Percentiles rank a stretch among this genome's conserved stretches.
These are phyloP conservation scores for Chunga burmeisteri DNA, from an alignment of 2,113 vertebrate genomes.

Conservation along the genomic window DNA sequence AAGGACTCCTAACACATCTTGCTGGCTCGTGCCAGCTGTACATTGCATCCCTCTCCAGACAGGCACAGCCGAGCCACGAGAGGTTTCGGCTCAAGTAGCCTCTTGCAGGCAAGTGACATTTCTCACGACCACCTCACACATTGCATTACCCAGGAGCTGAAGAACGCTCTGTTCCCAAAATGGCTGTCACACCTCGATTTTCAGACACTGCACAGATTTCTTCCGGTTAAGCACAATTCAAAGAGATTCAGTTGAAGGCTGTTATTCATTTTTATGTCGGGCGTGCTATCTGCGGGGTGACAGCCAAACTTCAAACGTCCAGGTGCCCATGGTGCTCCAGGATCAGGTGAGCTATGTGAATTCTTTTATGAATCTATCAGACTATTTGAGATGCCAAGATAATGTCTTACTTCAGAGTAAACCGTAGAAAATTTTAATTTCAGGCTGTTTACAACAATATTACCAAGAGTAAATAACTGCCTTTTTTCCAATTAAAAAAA, in stretches of 20 bases:
- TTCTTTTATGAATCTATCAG: background rate
- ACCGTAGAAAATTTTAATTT: background rate
- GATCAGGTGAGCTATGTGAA: background rate
- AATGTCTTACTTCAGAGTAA: background rate
- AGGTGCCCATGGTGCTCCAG: background rate
- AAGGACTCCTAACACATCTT: background rate
- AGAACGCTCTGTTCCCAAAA: background rate
- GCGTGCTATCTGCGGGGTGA: background rate
- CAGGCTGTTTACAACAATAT: background rate
- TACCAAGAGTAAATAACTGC: background rate
- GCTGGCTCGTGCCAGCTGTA: background rate
- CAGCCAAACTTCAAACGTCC: background rate
- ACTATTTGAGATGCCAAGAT: background rate
- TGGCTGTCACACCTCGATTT: accelerated
- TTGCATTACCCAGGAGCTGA: background rate
- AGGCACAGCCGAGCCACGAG: background rate
- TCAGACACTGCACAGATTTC: background rate
- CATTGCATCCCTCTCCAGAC: background rate
- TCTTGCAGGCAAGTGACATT: background rate
- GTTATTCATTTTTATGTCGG: background rate
- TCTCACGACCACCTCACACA: background rate
- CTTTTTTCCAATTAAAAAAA: too few relatives aligned
- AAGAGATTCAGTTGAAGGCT: background rate
- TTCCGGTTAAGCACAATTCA: background rate
- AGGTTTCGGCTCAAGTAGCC: too few relatives aligned